Conservation (phyloP, 2,888 invertebrate genomes). For the Orthosia gothica region DNA sequence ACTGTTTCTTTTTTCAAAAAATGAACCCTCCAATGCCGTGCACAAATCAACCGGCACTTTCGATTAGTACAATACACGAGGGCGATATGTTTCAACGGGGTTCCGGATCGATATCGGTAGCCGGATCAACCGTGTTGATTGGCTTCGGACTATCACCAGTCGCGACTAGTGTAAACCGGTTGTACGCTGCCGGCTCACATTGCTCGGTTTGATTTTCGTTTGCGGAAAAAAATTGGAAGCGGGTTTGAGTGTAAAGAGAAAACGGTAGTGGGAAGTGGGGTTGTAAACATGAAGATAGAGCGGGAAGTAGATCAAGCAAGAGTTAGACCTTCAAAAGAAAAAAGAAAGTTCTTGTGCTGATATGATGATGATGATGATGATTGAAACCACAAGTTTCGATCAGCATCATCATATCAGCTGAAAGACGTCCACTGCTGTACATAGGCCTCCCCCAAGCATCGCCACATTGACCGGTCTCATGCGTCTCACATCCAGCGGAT, state of each 20-base stretch:
- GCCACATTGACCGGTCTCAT: too few relatives aligned
- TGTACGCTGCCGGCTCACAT: conserved; percentile 56
- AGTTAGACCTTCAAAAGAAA: not conserved
- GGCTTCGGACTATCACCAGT: conserved; percentile 73
- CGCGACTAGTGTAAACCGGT: conserved; percentile 66
- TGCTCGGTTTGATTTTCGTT: conserved; percentile 56
- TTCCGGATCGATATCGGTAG: conserved; percentile 67
- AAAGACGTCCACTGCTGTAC: too few relatives aligned
- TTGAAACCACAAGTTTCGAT: too few relatives aligned
- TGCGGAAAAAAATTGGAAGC: conserved; percentile 50
- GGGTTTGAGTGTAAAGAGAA: conserved; percentile 12
- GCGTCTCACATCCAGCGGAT: too few relatives aligned
- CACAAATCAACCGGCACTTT: conserved; percentile 64
- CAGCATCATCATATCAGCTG: too few relatives aligned
- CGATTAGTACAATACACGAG: conserved; percentile 62
- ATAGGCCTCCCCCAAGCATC: too few relatives aligned
- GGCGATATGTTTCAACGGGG: conserved; percentile 58
- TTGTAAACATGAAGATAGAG: conserved; percentile 1
- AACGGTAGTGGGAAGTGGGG: not conserved
- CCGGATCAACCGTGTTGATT: conserved; percentile 82
- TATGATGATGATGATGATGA: too few relatives aligned
- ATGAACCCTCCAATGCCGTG: conserved; percentile 46
- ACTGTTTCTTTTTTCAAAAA: conserved; percentile 33
- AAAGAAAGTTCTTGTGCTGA: too few relatives aligned
- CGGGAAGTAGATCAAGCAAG: not conserved